A percentile compares a stretch with the other conserved stretches of the same genome.
phyloP scores from a whole-genome alignment of 1,140 invertebrate genomes.

The Pachyrhynchus sulphureomaculatus region DNA sequence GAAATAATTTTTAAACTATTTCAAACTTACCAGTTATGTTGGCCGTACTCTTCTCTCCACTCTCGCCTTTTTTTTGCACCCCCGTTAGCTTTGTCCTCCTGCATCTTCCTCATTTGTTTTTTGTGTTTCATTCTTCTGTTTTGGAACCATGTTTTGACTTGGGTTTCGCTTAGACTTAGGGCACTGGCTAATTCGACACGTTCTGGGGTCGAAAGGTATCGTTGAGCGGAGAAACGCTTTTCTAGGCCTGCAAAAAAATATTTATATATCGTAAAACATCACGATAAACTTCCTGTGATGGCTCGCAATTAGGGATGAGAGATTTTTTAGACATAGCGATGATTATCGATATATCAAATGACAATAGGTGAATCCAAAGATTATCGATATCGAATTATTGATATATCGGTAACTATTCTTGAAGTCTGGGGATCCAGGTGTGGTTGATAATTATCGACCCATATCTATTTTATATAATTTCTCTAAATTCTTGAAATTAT shows the following conservation, averaged over 20 bases:
- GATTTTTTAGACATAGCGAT: too few relatives aligned
- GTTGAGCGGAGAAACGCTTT: conserved; percentile 91
- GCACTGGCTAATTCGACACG: conserved; percentile 89
- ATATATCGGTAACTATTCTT: too few relatives aligned
- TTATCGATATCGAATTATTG: too few relatives aligned
- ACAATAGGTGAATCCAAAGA: too few relatives aligned
- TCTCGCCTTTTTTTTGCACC: conserved; percentile 10
- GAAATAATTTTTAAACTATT: background rate
- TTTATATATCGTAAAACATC: background rate
- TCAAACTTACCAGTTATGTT: conserved; percentile 7
- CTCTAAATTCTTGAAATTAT: too few relatives aligned
- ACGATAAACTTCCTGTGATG: too few relatives aligned
- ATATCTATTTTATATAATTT: too few relatives aligned
- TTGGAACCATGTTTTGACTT: conserved; percentile 99
- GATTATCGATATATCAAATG: too few relatives aligned
- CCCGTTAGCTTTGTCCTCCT: conserved; percentile 54
- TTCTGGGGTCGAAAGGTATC: conserved; percentile 96
- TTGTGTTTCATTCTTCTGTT: conserved; percentile 97
- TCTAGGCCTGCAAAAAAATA: conserved; percentile 69
- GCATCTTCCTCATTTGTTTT: conserved; percentile 81
- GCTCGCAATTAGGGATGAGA: too few relatives aligned
- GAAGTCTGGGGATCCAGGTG: too few relatives aligned
- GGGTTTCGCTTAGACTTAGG: conserved; percentile 92
- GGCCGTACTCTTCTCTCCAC: conserved; percentile 9
- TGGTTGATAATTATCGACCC: too few relatives aligned